A percentile compares a stretch with the other conserved stretches of the same genome.
These are phyloP conservation scores for Apostichopus parvimensis DNA, from an alignment of 35 echinoderm and acorn worm species.

Conservation along the genomic window DNA sequence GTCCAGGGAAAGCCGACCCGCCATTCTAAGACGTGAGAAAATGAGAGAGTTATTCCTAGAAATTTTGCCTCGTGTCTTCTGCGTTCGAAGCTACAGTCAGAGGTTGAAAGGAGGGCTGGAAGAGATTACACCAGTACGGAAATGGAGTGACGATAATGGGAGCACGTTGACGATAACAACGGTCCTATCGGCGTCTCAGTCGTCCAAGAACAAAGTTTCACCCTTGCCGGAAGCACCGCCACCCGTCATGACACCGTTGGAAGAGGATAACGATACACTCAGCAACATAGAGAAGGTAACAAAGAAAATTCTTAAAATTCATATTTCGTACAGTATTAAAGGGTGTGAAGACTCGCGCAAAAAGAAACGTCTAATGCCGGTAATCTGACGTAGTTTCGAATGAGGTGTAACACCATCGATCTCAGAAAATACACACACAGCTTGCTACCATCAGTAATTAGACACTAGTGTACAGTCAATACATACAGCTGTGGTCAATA, in stretches of 20 bases:
- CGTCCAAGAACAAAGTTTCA: not conserved
- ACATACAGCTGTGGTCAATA: no score
- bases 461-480: no score
- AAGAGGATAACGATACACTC: not conserved
- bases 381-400: no score
- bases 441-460: no score
- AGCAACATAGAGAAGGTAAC: not conserved
- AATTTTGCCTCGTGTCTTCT: not conserved
- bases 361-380: no score
- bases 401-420: no score
- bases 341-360: no score
- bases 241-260: not conserved
- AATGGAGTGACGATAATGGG: not conserved
- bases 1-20: not conserved
- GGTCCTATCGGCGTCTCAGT: not conserved
- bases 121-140: not conserved
- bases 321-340: no score
- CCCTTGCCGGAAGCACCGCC: not conserved
- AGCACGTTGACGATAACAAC: not conserved
- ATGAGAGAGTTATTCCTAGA: not conserved
- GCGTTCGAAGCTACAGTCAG: not conserved
- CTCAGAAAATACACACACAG: no score
- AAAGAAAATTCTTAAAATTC: not conserved
- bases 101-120: not conserved
- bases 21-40: not conserved